A percentile compares a stretch with the other conserved stretches of the same genome.
These are phyloP conservation scores for Bothrops jararaca DNA, from an alignment of 2,113 vertebrate species.

Conservation along the genomic window DNA sequence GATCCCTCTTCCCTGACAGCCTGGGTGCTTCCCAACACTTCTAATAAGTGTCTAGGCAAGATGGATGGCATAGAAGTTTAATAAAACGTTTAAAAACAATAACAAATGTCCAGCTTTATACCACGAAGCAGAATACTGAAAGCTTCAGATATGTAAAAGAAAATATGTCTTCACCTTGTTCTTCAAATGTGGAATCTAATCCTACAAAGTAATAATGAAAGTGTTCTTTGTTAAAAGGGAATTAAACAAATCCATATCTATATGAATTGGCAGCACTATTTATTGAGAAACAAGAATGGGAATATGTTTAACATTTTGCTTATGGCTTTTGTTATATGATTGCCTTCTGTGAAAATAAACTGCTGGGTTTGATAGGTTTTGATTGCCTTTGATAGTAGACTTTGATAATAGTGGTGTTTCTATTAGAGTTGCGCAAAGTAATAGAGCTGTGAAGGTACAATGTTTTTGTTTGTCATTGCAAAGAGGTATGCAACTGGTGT, in stretches of 20 bases:
- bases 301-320: not conserved
- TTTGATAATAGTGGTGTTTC: not conserved
- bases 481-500: not conserved
- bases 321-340: not conserved
- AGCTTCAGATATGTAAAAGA: not conserved
- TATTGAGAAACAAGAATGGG: not conserved
- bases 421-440: not conserved
- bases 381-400: not conserved
- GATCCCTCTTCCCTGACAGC: not conserved
- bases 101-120: not conserved
- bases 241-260: not conserved
- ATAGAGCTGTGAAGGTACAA: not conserved
- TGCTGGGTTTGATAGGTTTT: not conserved
- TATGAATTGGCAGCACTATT: not conserved
- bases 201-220: not conserved
- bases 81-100: not conserved
- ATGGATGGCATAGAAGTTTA: not conserved
- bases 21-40: not conserved
- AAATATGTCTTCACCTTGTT: not conserved
- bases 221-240: not conserved
- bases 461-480: not conserved
- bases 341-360: not conserved
- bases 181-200: not conserved
- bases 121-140: not conserved
- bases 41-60: not conserved